A percentile compares a stretch with the other conserved stretches of the same genome.
Evolutionary conservation across 1,140 invertebrate genomes (phyloP).

Genomic region (Calephelis virginiensis): DNA sequence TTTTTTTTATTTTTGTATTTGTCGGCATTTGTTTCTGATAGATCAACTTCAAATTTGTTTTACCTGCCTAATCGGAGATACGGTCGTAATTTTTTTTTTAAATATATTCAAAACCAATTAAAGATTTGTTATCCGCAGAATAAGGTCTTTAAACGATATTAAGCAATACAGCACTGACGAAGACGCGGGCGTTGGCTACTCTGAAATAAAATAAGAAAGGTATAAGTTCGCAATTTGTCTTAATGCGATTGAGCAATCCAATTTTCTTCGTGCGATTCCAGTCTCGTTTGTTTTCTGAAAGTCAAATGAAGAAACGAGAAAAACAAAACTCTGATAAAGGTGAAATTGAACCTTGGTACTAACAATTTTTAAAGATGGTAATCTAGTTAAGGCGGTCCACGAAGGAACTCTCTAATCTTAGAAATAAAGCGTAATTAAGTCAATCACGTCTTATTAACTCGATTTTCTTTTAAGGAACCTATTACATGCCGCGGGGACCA

Average conservation of each 20-base stretch:
- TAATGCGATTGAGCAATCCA: constrained; percentile 61
- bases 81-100: too few species aligned
- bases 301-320: constrained; percentile 35
- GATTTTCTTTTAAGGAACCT: constrained; percentile 71
- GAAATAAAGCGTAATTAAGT: constrained; percentile 68
- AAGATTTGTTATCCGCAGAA: too few species aligned
- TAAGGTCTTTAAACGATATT: neutral
- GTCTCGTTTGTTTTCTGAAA: constrained; percentile 46
- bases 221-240: constrained; percentile 19
- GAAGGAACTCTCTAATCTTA: constrained; percentile 54
- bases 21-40: too few species aligned
- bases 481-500: constrained; percentile 67
- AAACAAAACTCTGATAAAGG: constrained; percentile 27
- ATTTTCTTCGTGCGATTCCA: constrained; percentile 56
- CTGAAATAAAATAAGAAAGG: constrained; percentile 12
- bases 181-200: too few species aligned
- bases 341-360: constrained; percentile 13
- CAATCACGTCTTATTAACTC: constrained; percentile 72
- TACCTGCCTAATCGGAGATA: too few species aligned
- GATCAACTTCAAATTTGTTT: too few species aligned
- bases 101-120: too few species aligned
- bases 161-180: too few species aligned
- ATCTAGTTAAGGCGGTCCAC: constrained; percentile 33
- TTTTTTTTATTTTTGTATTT: too few species aligned
- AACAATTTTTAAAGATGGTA: constrained; percentile 26